Base-by-base conservation (phyloP, 2,113 vertebrate species). In the Ondatra zibethicus region DNA sequence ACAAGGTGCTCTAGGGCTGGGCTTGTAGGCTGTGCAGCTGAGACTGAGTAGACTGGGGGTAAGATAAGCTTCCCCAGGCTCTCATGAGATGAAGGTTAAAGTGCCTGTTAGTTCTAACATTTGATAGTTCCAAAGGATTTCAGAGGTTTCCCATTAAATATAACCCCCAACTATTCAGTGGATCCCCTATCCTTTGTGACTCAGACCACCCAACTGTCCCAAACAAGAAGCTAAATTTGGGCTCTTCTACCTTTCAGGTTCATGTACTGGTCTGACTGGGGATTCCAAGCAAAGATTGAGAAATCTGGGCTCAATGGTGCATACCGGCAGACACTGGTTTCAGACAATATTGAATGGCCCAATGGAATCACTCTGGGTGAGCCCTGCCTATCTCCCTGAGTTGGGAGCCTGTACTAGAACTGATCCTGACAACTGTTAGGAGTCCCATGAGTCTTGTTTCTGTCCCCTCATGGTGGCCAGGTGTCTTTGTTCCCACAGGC, bases 211-310 rank as follows among this genome's bases (percentile, higher is more conserved):
- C 10, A 50, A 0, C 52, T 27, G 3, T 78, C 50, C 36, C 75
- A n/a, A 39, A 39, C 23, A 89, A 93, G 58, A 91, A 97, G 70
- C 39, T 88, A 55, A 33, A 6, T 23, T 82, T 58, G 86, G 29
- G 39, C 85, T 94, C n/a, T 93, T 96, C 65, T 92, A 8, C 95
- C 45, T 96, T 97, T 36, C 95, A 99, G 99, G 98, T 99, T 99
- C 97, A 99, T 99, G 99, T 99, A 99, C 97, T 99, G 99, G 99
- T 99, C 99, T 81, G 99, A 99, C 98, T 99, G 99, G 99, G 99
- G 99, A 47, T 98, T 98, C 97, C 98, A 99, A 91, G 99, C 99
- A 45, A 99, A 99, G 98, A 99, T 99, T 0, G 99, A 99, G 98
- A 99, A 99, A 97, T 99, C 99, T 2, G 99, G 99, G 5, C 99